phyloP scores from a whole-genome alignment of 30 jellyfish, hydroid and myxozoan genomes.

The Pelagia noctiluca region DNA sequence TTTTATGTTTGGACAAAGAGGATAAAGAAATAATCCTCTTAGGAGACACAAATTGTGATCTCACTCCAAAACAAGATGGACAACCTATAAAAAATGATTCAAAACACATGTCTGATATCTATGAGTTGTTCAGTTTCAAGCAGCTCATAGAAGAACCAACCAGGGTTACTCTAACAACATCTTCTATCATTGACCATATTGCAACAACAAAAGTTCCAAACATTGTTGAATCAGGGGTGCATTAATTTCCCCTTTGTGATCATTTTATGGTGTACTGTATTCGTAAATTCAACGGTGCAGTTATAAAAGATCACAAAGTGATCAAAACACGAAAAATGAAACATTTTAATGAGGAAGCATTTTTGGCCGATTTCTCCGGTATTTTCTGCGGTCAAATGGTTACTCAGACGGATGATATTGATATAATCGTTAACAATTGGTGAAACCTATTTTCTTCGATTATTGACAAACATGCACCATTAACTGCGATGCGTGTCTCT shows the following conservation, averaged over 20 bases:
- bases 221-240: slow-evolving; percentile 22
- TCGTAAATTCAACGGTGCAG: slow-evolving; percentile 6
- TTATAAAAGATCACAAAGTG: slow-evolving; percentile 7
- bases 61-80: neutral
- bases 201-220: too few relatives aligned
- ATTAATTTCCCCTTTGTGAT: slow-evolving; percentile 35
- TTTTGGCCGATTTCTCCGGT: slow-evolving; percentile 7
- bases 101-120: neutral
- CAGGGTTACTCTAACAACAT: slow-evolving; percentile 10
- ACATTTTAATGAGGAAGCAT: slow-evolving; percentile 14
- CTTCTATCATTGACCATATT: slow-evolving; percentile 9
- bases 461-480: slow-evolving; percentile 37
- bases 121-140: slow-evolving; percentile 7
- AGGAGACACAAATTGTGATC: slow-evolving; percentile 54
- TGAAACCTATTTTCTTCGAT: neutral
- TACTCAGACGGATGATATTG: neutral
- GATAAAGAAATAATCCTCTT: slow-evolving; percentile 40
- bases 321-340: slow-evolving; percentile 19
- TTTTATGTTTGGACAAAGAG: slow-evolving; percentile 36
- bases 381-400: slow-evolving; percentile 5
- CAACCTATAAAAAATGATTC: neutral
- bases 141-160: slow-evolving; percentile 45
- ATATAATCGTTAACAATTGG: slow-evolving; percentile 3
- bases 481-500: slow-evolving; percentile 19
- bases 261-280: slow-evolving; percentile 13